Conservation (phyloP, 2,113 vertebrate species). For the Epinephelus fuscoguttatus region DNA sequence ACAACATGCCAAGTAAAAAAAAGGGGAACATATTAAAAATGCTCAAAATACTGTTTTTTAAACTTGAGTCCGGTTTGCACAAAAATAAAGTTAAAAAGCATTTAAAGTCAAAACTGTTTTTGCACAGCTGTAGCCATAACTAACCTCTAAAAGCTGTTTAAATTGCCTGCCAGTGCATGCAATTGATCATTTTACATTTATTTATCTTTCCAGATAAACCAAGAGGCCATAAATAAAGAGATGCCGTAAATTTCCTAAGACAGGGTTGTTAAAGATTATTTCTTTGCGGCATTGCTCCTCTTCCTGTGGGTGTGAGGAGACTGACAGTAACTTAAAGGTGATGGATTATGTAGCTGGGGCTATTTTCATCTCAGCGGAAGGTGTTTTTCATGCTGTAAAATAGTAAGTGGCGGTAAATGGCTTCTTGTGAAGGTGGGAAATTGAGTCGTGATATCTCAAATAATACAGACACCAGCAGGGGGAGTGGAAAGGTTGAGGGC, state of each 20-base stretch:
- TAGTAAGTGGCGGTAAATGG: background rate
- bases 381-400: conserved; percentile 1
- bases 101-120: background rate
- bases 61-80: background rate
- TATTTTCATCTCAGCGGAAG: conserved; percentile 1
- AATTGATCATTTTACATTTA: background rate
- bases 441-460: background rate
- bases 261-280: background rate
- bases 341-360: conserved; percentile 4
- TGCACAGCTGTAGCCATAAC: background rate
- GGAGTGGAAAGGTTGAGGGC: background rate
- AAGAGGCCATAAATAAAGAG: background rate
- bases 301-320: conserved; percentile 1
- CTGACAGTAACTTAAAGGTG: conserved; percentile 1
- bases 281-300: background rate
- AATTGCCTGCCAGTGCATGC: background rate
- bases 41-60: too few species aligned
- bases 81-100: background rate
- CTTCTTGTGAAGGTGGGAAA: conserved; percentile 7
- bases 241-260: background rate
- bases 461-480: background rate
- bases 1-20: background rate
- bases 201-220: background rate
- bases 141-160: background rate
- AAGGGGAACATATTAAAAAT: background rate